Percentiles rank a stretch among this genome's conserved stretches.
phyloP scores from a whole-genome alignment of 2,888 invertebrate genomes.

The Gryllus longicercus region DNA sequence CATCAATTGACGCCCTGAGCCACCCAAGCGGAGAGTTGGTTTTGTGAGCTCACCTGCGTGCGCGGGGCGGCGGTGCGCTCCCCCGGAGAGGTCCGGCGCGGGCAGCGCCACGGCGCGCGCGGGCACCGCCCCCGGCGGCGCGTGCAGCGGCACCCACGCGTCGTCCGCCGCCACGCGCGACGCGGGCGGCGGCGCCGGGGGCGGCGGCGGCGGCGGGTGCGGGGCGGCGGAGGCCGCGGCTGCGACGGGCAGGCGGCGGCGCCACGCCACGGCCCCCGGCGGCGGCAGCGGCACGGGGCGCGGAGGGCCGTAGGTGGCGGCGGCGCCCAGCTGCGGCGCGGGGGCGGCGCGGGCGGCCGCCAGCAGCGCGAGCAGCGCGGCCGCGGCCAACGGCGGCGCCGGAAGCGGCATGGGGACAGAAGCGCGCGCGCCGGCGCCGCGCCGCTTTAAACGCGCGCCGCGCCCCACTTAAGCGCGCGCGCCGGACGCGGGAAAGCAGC shows the following conservation, averaged over 20 bases:
- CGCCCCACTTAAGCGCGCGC: not conserved
- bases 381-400: not conserved
- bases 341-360: not conserved
- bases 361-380: not conserved
- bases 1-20: too few relatives aligned
- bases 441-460: not conserved
- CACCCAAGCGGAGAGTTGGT: too few relatives aligned
- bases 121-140: not conserved
- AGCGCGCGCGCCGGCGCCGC: not conserved
- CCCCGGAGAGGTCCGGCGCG: not conserved
- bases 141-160: constrained; percentile 1
- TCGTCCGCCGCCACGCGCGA: not conserved
- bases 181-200: not conserved
- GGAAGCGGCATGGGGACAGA: not conserved
- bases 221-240: not conserved
- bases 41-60: not conserved
- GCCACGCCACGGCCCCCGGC: not conserved
- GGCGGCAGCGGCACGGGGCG: not conserved
- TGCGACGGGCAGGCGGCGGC: not conserved
- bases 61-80: not conserved
- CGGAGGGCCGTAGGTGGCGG: not conserved
- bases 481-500: constrained; percentile 1
- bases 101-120: not conserved
- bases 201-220: not conserved
- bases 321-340: not conserved